Percentiles rank a stretch among this genome's conserved stretches.
These are phyloP conservation scores for Bombus waltoni DNA, from an alignment of 1,140 invertebrate genomes.

Conservation along the genomic window DNA sequence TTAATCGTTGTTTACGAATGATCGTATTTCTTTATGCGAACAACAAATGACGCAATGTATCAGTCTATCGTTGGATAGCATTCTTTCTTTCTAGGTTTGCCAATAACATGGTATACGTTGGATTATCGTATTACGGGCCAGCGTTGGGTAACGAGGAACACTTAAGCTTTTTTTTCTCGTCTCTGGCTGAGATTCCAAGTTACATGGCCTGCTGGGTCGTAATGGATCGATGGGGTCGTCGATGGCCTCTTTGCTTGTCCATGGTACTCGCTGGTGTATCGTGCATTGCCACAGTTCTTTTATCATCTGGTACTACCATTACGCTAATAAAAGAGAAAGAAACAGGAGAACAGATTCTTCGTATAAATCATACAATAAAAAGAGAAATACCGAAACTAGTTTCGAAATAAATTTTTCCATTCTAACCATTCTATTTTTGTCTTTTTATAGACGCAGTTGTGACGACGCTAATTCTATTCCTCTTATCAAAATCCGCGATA, in stretches of 20 bases:
- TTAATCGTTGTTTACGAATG: neutral
- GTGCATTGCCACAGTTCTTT: constrained; percentile 91
- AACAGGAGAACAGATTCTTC: neutral
- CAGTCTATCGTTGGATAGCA: neutral
- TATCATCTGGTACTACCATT: constrained; percentile 86
- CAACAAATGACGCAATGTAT: neutral
- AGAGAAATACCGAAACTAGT: neutral
- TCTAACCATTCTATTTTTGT: too few relatives aligned
- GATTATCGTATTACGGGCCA: constrained; percentile 93
- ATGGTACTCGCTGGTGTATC: constrained; percentile 92
- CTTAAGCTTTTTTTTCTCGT: constrained; percentile 92
- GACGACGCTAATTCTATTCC: constrained; percentile 89
- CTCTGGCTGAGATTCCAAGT: constrained; percentile 92
- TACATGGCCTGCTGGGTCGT: constrained; percentile 92
- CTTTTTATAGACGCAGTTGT: constrained; percentile 87
- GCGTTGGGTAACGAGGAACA: constrained; percentile 92
- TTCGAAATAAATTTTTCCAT: neutral
- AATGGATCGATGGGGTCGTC: constrained; percentile 91
- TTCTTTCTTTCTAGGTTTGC: constrained; percentile 82
- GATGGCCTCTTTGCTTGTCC: constrained; percentile 92
- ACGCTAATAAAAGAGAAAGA: neutral
- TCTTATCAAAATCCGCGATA: constrained; percentile 94
- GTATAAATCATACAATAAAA: neutral
- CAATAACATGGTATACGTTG: constrained; percentile 92
- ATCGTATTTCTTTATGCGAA: neutral